Base-by-base conservation (phyloP, 2,888 invertebrate genomes). In the Cheilosia impressa region DNA sequence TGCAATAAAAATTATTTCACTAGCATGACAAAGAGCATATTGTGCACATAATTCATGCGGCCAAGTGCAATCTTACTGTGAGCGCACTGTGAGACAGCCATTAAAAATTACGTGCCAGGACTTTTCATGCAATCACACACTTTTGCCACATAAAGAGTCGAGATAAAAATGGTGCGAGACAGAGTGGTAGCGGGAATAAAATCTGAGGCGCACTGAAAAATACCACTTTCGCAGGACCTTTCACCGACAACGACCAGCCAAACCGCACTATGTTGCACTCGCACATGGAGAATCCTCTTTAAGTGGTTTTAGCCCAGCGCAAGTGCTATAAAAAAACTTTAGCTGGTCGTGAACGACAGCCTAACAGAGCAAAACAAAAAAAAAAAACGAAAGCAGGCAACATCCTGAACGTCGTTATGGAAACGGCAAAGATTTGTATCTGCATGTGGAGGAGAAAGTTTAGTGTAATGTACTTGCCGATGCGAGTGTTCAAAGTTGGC, bases 81-180 rank as follows among this genome's bases (percentile, higher is more conserved):
- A 77, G 72, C 58, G 50, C 72, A 41, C 72, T 68, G 50, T 55
- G 55, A 81, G 66, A 41, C 85, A 77, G 63, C 85, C 85, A 85
- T 85, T 85, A 85, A 85, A 85, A 85, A 85, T 77, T 85, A 85
- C 85, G 85, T 85, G 85, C 81, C 57, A 77, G 66, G 81, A 85
- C 71, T 81, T 62, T 50, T 85, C 76, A 81, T 85, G 75, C 75
- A 66, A 47, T 72, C 55, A 27, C 19, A 41, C 19, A 13, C 27
- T 10, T 45, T 19, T 19, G 6, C 50, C 50, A 31, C 50, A 71
- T 27, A 27, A 19, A 58, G 52, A 57, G 63, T 10, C 77, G 17
- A 72, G 38, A 47, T 41, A 34, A 57, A 24, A 31, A 38, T n/a
- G 22, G 24, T 63, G 52, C 4, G 50, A 6, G 50, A 6, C 27